phyloP scores from a whole-genome alignment of 2,113 vertebrate species.

The Erpornis zantholeuca region DNA sequence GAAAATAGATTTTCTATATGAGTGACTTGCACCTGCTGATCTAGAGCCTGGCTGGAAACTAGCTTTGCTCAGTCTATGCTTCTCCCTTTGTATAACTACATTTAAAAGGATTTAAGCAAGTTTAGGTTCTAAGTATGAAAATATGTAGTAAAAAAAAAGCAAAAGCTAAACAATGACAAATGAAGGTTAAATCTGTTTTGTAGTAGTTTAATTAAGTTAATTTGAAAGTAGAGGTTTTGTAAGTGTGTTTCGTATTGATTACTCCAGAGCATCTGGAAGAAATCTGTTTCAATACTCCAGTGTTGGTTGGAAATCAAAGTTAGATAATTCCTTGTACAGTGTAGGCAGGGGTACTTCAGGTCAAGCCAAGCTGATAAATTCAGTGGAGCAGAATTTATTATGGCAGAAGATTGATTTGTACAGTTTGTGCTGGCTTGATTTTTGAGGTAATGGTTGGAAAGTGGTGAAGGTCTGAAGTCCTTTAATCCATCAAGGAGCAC shows the following conservation, averaged over 20 bases:
- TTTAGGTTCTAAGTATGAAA: background rate
- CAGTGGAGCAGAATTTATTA: background rate
- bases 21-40: background rate
- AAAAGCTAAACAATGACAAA: background rate
- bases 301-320: background rate
- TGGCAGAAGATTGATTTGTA: background rate
- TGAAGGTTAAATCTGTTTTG: background rate
- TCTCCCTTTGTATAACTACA: background rate
- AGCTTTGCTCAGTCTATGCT: background rate
- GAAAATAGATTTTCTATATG: background rate
- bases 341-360: background rate
- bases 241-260: background rate
- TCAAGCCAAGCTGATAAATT: background rate
- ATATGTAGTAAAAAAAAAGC: background rate
- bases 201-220: background rate
- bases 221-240: background rate
- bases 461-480: background rate
- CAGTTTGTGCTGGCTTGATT: background rate
- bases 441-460: background rate
- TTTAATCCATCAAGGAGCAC: background rate
- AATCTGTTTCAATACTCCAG: background rate
- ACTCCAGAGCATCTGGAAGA: background rate
- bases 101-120: background rate
- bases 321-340: background rate
- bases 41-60: background rate